These are phyloP conservation scores for Emmelina monodactyla DNA, from an alignment of 2,888 invertebrate species.

Conservation along the genomic window DNA sequence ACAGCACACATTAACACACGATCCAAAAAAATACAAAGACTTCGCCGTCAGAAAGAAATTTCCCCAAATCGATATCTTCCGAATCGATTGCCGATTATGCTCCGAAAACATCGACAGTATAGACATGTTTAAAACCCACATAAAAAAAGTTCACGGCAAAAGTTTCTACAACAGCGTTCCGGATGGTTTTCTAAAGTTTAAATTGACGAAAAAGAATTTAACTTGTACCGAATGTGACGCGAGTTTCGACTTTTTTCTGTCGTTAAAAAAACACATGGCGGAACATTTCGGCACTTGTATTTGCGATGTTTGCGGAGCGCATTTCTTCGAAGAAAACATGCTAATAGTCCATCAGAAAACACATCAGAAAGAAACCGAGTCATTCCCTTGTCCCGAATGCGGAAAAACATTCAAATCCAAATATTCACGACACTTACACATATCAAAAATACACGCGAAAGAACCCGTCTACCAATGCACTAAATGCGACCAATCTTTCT, in stretches of 20 bases:
- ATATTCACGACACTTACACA: neutral
- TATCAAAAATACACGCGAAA: conserved; percentile 17
- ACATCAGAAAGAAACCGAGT: neutral
- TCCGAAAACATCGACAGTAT: neutral
- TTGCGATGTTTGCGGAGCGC: conserved; percentile 17
- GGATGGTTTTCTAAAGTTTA: neutral
- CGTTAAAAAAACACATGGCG: conserved; percentile 27
- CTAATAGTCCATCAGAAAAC: conserved; percentile 1
- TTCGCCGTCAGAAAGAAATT: neutral
- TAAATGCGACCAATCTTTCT: conserved; percentile 20
- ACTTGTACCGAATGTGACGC: neutral
- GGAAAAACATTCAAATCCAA: neutral
- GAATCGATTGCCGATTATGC: neutral
- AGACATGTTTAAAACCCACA: neutral
- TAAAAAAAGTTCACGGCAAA: neutral
- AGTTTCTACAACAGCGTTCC: neutral
- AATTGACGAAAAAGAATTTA: neutral
- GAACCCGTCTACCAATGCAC: conserved; percentile 19
- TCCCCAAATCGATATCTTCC: neutral
- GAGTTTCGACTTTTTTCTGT: conserved; percentile 17
- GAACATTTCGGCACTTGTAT: conserved; percentile 26
- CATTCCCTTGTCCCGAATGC: neutral
- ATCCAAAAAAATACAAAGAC: neutral
- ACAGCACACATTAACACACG: conserved; percentile 1
- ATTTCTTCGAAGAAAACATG: conserved; percentile 3